Evolutionary conservation across 2,113 vertebrate species (phyloP).

Genomic region (Macrotis lagotis): DNA sequence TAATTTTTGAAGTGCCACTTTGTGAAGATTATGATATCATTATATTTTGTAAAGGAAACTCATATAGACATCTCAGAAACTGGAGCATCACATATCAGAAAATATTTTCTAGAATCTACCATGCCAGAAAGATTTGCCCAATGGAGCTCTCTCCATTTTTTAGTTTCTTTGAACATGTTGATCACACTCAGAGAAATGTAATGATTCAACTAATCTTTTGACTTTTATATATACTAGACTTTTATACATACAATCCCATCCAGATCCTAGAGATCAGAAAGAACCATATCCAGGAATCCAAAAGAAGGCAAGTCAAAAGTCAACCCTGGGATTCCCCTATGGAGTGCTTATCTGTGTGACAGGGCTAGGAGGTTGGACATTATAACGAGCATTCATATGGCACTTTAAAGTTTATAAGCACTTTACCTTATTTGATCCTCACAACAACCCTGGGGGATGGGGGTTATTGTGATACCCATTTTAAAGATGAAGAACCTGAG

Average conservation of each 20-base stretch:
- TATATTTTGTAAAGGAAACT: background rate
- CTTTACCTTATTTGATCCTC: background rate
- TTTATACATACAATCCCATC: too few species aligned
- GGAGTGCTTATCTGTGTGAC: background rate
- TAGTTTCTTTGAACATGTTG: background rate
- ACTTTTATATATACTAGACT: background rate
- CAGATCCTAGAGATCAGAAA: background rate
- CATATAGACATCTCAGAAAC: background rate
- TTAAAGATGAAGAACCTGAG: background rate
- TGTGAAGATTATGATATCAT: slow-evolving; percentile 27
- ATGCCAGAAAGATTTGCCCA: background rate
- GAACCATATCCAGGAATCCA: background rate
- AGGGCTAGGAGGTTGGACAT: background rate
- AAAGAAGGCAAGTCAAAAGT: background rate
- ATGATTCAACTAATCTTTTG: background rate
- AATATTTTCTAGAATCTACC: background rate
- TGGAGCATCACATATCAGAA: background rate
- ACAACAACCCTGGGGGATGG: background rate
- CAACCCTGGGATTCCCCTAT: background rate
- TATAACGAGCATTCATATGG: background rate
- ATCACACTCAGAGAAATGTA: background rate
- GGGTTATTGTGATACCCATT: background rate
- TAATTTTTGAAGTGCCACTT: background rate
- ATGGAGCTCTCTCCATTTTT: background rate
- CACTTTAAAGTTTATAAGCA: background rate